phyloP scores from a whole-genome alignment of 2,888 invertebrate species.

The Pachymerium ferrugineum region DNA sequence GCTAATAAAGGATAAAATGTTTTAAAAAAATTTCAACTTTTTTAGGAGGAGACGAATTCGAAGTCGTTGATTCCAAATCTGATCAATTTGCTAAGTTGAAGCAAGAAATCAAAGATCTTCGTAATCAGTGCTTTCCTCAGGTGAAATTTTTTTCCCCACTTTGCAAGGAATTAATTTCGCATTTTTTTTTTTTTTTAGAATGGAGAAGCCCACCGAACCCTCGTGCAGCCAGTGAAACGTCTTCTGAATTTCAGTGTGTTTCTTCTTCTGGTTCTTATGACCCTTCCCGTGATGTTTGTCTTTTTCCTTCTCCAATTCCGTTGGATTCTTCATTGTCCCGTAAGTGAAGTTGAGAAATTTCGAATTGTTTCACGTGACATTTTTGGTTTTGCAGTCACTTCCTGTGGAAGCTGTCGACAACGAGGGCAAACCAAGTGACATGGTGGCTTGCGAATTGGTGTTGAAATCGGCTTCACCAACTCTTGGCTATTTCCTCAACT shows the following conservation, averaged over 20 bases:
- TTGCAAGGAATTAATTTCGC: not conserved
- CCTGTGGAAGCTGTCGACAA: not conserved
- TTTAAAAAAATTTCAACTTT: not conserved
- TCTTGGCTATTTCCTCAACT: not conserved
- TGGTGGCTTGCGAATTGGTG: not conserved
- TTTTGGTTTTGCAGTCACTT: not conserved
- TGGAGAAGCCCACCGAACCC: not conserved
- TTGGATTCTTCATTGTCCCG: not conserved
- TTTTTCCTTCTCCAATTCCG: constrained; percentile 10
- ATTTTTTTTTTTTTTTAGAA: not conserved
- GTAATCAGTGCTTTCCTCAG: not conserved
- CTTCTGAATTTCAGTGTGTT: not conserved
- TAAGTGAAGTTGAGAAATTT: not conserved
- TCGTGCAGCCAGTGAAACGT: not conserved
- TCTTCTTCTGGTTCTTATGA: constrained; percentile 2
- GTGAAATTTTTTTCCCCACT: not conserved
- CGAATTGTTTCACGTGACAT: not conserved
- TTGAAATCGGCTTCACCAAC: not conserved
- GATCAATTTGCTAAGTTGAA: not conserved
- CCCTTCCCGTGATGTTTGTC: not conserved
- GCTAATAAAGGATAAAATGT: not conserved
- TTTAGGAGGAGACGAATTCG: not conserved
- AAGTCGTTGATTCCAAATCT: not conserved
- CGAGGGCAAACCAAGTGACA: not conserved
- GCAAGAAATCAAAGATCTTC: not conserved